Evolutionary conservation across 2,113 vertebrate genomes (phyloP), one percentile per base, ranked within the genome.

Genomic region (Apteryx mantelli): DNA sequence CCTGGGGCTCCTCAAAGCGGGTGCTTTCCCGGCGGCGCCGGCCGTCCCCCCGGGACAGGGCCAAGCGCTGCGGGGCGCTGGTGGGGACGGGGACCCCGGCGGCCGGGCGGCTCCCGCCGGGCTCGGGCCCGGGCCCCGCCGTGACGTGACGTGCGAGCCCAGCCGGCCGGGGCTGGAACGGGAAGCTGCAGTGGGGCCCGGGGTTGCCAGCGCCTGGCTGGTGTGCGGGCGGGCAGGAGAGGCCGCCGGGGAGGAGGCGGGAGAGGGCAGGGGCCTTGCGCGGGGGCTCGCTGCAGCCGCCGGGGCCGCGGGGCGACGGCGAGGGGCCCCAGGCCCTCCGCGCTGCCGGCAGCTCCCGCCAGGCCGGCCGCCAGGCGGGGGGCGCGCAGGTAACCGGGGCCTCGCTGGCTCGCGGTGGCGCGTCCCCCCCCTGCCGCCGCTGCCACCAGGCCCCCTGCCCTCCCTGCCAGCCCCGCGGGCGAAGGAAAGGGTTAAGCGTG

Each of bases 141-240:
- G 26, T 55, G 53, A 26, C 42, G 42, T 42, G 36, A 36, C 53
- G 53, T 55, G 11, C 24, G 26, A 55, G 53, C 53, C 13, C 53
- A 14, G 53, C 53, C 53, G 26, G 53, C 53, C 25, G 53, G 53
- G 53, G 12, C 53, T 30, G 53, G 13, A 14, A 52, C 40, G 85
- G 91, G 89, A 86, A 82, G 76, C 81, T 4, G 88, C 64, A 64
- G 53, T 13, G 60, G 65, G 75, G 83, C 80, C 2, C 4, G 53
- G 75, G 89, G 89, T 77, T 92, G 94, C 86, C 94, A 94, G 94
- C 71, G 92, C 91, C 89, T 82, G 94, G 94, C 38, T 7, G 53
- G 25, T 7, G 53, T 7, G 53, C 12, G 26, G 53, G 92, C 66
- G 50, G 88, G 89, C 85, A 86, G 77, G 77, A 82, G 94, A 88